These are phyloP conservation scores for Diorhabda sublineata DNA, from an alignment of 1,140 invertebrate genomes.

Conservation along the genomic window DNA sequence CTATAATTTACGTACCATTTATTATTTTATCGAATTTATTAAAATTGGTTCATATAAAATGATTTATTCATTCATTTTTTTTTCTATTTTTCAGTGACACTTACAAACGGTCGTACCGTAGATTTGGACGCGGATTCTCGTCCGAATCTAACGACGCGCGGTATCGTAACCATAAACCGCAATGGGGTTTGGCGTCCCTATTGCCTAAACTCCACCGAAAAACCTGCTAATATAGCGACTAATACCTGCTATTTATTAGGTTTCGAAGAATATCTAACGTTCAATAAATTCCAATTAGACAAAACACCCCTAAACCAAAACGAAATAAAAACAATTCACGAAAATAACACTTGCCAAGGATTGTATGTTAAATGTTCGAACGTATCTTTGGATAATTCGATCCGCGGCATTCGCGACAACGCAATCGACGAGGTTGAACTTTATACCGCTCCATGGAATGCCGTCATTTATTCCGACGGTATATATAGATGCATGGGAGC, in stretches of 20 bases:
- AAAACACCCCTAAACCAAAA: conserved; percentile 23
- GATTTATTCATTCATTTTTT: not conserved
- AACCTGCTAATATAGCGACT: conserved; percentile 43
- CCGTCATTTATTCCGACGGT: conserved; percentile 63
- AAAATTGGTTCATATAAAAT: too few relatives aligned
- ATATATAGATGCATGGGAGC: conserved; percentile 61
- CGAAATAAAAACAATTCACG: not conserved
- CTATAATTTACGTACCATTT: too few relatives aligned
- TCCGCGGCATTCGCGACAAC: conserved; percentile 24
- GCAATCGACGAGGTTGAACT: conserved; percentile 27
- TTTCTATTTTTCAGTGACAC: conserved; percentile 18
- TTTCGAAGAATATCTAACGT: conserved; percentile 49
- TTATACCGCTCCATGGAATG: conserved; percentile 63
- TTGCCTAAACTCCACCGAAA: conserved; percentile 50
- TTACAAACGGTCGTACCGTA: conserved; percentile 60
- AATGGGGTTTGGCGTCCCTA: conserved; percentile 58
- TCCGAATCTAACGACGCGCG: conserved; percentile 55
- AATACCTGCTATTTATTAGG: conserved; percentile 60
- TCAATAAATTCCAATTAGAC: conserved; percentile 30
- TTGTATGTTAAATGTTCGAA: conserved; percentile 44
- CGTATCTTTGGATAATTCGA: conserved; percentile 22
- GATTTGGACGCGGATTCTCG: conserved; percentile 54
- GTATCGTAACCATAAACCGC: conserved; percentile 56
- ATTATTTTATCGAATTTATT: too few relatives aligned
- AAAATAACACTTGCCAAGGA: conserved; percentile 34